Evolutionary conservation across 2,113 vertebrate species (phyloP).

Genomic region (Oreochromis spilurus): DNA sequence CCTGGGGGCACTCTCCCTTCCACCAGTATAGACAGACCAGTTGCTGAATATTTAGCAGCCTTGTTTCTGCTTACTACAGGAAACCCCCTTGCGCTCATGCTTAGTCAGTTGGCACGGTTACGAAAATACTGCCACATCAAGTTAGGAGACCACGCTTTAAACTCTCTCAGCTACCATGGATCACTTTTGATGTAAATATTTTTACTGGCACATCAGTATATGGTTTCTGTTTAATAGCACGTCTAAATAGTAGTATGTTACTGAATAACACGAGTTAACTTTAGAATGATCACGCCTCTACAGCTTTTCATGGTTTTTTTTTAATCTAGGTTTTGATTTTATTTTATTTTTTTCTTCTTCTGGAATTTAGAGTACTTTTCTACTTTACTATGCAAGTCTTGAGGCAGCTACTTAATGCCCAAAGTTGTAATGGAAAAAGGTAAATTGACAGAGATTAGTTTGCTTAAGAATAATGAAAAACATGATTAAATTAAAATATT

Average conservation of each 20-base stretch:
- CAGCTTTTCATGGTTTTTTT: fast-evolving
- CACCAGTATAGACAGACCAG: slow-evolving; percentile 29
- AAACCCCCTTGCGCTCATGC: slow-evolving; percentile 22
- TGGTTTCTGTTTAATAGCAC: not conserved
- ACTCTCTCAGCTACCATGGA: not conserved
- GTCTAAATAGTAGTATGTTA: not conserved
- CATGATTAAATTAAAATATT: not conserved
- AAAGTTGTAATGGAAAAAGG: not conserved
- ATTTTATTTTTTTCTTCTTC: not conserved
- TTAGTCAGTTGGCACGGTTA: slow-evolving; percentile 38
- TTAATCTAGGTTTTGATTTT: not conserved
- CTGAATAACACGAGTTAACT: not conserved
- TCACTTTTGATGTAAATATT: not conserved
- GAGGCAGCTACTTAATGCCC: not conserved
- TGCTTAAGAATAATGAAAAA: not conserved
- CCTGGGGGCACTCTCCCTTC: slow-evolving; percentile 47
- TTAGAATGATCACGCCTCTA: not conserved
- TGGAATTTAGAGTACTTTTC: not conserved
- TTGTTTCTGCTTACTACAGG: slow-evolving; percentile 49
- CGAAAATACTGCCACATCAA: slow-evolving; percentile 30
- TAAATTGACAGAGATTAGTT: not conserved
- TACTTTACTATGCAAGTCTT: not conserved
- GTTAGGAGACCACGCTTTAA: not conserved
- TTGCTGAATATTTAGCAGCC: slow-evolving; percentile 48
- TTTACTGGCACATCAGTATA: not conserved